phyloP scores from a whole-genome alignment of 2,888 invertebrate species.

The Norana najaformis region DNA sequence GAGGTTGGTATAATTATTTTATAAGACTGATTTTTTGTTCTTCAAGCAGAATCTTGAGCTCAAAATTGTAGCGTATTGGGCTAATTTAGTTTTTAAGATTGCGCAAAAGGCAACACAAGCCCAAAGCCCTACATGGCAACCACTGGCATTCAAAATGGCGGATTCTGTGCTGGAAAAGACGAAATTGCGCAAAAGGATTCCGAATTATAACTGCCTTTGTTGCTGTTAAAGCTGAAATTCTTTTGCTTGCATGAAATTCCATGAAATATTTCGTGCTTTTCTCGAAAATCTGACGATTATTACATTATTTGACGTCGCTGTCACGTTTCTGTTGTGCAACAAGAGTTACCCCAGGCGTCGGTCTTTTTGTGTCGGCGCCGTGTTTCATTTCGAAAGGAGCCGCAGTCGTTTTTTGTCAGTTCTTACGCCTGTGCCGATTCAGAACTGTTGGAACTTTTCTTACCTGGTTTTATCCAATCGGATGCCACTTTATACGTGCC shows the following conservation, averaged over 20 bases:
- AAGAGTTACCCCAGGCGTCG: background rate
- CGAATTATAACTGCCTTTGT: background rate
- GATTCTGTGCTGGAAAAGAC: background rate
- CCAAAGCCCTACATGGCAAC: background rate
- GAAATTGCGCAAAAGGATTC: background rate
- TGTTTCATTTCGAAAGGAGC: background rate
- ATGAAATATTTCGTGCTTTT: background rate
- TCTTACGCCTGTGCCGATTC: background rate
- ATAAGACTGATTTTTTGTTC: too few relatives aligned
- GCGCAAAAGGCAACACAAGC: background rate
- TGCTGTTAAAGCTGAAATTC: background rate
- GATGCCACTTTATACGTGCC: background rate
- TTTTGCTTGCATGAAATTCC: background rate
- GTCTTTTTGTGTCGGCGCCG: background rate
- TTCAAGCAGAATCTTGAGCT: too few relatives aligned
- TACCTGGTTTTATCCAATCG: background rate
- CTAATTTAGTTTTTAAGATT: background rate
- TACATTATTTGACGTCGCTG: background rate
- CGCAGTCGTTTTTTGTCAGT: background rate
- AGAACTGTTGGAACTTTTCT: conserved; percentile 17
- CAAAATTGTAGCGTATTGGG: background rate
- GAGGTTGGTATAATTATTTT: too few relatives aligned
- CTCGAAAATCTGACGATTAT: conserved; percentile 13
- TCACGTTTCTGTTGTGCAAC: background rate
- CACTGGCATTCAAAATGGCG: conserved; percentile 13